Evolutionary conservation across 2,888 invertebrate species (phyloP).

Genomic region (Coenonympha arcania): DNA sequence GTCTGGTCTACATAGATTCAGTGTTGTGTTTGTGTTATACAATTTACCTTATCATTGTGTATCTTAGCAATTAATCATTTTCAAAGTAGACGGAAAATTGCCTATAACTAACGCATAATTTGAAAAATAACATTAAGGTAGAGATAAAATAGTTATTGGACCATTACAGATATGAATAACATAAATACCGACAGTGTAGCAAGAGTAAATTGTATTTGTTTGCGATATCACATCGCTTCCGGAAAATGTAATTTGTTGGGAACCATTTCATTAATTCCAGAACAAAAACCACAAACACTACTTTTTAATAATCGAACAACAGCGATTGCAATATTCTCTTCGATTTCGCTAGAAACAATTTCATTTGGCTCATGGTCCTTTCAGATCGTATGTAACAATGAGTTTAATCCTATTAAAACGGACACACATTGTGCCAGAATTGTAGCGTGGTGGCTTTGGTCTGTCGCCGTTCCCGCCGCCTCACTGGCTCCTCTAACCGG

Average conservation of each 20-base stretch:
- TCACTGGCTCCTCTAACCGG: slow-evolving; percentile 57
- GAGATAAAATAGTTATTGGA: too few species aligned
- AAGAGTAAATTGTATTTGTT: background rate
- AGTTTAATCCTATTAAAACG: slow-evolving; percentile 72
- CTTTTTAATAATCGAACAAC: slow-evolving; percentile 27
- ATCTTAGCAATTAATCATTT: too few species aligned
- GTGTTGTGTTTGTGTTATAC: too few species aligned
- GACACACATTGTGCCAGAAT: slow-evolving; percentile 69
- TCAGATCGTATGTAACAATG: slow-evolving; percentile 67
- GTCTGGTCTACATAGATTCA: too few species aligned
- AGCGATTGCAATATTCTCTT: slow-evolving; percentile 36
- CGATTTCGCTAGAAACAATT: slow-evolving; percentile 56
- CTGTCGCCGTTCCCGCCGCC: slow-evolving; percentile 66
- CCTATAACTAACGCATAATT: too few species aligned
- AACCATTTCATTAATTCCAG: slow-evolving; percentile 16
- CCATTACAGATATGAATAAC: background rate
- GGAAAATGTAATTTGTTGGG: slow-evolving; percentile 2
- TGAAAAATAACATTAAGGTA: too few species aligned
- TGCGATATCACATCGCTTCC: background rate
- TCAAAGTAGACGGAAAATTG: too few species aligned
- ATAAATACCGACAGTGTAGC: background rate
- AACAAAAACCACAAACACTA: slow-evolving; percentile 20
- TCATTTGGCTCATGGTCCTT: slow-evolving; percentile 58
- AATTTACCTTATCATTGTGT: too few species aligned
- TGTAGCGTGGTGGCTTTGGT: slow-evolving; percentile 68